phyloP scores from a whole-genome alignment of 1,140 invertebrate genomes.

The Cyphomyrmex costatus region DNA sequence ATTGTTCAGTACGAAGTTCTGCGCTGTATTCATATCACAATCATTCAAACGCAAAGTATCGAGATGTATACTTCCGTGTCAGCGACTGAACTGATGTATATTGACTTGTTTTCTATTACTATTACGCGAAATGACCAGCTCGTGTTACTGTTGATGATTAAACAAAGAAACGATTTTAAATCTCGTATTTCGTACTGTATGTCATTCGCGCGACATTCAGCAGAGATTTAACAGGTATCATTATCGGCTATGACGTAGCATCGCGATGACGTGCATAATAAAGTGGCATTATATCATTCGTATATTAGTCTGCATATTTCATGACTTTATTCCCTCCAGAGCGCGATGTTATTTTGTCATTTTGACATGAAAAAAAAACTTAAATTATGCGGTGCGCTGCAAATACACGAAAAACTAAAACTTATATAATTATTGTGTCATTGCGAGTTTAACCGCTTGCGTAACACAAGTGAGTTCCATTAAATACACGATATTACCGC shows the following conservation, averaged over 20 bases:
- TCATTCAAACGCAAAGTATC: neutral
- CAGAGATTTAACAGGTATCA: neutral
- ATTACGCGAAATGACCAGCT: neutral
- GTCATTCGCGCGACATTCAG: neutral
- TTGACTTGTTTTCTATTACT: neutral
- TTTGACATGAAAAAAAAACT: neutral
- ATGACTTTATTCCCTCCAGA: neutral
- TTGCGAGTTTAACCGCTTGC: neutral
- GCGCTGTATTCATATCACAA: neutral
- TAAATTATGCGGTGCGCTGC: neutral
- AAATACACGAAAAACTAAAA: neutral
- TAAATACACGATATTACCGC: neutral
- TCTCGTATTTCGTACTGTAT: neutral
- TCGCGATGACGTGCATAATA: neutral
- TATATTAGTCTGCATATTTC: neutral
- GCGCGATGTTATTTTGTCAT: constrained; percentile 2
- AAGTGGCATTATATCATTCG: neutral
- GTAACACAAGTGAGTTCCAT: neutral
- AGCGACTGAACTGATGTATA: neutral
- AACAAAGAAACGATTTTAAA: neutral
- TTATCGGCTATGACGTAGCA: neutral
- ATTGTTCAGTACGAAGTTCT: no score
- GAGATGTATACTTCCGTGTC: neutral
- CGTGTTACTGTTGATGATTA: no score
- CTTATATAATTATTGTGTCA: constrained; percentile 23